Evolutionary conservation across 2,797 vertebrate genomes (phyloP), one percentile per base, ranked within the genome.

Genomic region (Spinus olivaceus): DNA sequence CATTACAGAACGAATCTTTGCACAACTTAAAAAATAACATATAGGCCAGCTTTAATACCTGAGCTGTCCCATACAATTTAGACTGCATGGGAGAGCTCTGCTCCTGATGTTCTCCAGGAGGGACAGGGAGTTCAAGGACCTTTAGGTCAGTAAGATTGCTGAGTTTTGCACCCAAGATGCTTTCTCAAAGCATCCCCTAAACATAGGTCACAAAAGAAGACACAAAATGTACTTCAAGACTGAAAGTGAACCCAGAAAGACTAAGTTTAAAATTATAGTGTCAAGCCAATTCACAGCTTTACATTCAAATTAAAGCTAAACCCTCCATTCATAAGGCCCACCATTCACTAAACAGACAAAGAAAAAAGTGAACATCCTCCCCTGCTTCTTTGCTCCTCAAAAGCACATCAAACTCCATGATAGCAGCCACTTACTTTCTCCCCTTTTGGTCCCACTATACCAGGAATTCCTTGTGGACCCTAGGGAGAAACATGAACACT

Each of bases 401-500:
- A 90, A 66, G 1, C 37, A 47, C 19, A 46, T 2, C 33, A 78
- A 72, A 21, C 5, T 27, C 37, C 12, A 7, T 53, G 82, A 89
- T 2, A 60, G 42, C 4, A 67, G 15, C 25, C 27, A 95, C 98
- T 97, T 98, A 99, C 99, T 98, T 99, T 99, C 97, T 99, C 99
- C 95, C 99, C 99, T 95, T 99, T 99, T 97, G 98, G 98, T 98
- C 99, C 99, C 95, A 86, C 98, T 92, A 98, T 95, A 85, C 99
- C 99, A 93, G 98, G 99, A 97, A 99, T 97, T 96, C 99, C 99
- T 71, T 97, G 98, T 71, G 98, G 98, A 94, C 99, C 99, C 99
- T 99, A 96, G 65, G 72, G 79, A 96, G 94, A 78, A 90, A 94
- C 91, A 27, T 22, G 6, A 83, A 92, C 4, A 1, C 8, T 14